A percentile compares a stretch with the other conserved stretches of the same genome.
Conservation (phyloP, 2,797 vertebrate species). For the Gymnodraco acuticeps region DNA sequence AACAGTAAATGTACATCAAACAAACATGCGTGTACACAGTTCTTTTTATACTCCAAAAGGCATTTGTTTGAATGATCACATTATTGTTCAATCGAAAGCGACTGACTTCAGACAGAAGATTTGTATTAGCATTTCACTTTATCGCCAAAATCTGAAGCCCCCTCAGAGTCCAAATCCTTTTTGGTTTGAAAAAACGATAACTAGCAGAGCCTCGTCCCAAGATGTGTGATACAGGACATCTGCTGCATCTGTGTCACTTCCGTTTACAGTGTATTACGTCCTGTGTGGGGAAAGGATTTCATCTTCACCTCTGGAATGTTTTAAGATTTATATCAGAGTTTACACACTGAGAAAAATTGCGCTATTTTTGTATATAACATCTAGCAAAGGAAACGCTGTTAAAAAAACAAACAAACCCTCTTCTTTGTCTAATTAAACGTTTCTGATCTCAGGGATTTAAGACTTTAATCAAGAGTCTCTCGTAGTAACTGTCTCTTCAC, state of each 20-base stretch:
- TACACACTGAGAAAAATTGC: not conserved
- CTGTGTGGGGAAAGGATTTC: not conserved
- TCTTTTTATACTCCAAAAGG: conserved; percentile 1
- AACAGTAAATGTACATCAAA: conserved; percentile 20
- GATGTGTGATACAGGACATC: conserved; percentile 12
- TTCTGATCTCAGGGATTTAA: not conserved
- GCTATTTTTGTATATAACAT: not conserved
- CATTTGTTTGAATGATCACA: not conserved
- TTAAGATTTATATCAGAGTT: not conserved
- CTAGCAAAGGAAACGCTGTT: not conserved
- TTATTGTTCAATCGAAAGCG: not conserved
- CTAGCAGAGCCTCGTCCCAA: not conserved
- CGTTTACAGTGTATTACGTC: conserved; percentile 13
- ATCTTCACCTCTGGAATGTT: conserved; percentile 32
- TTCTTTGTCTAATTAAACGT: not conserved
- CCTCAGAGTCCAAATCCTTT: not conserved
- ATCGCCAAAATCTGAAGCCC: not conserved
- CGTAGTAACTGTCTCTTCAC: not conserved
- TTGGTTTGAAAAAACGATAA: conserved; percentile 1
- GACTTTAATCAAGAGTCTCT: not conserved
- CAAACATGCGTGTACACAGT: conserved; percentile 19
- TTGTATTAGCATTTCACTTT: conserved; percentile 11
- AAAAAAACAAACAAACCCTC: not conserved
- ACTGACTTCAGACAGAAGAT: conserved; percentile 3
- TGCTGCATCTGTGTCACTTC: conserved; percentile 15